Base-by-base conservation (phyloP, 2,888 invertebrate genomes). In the Diplolepis rosae region DNA sequence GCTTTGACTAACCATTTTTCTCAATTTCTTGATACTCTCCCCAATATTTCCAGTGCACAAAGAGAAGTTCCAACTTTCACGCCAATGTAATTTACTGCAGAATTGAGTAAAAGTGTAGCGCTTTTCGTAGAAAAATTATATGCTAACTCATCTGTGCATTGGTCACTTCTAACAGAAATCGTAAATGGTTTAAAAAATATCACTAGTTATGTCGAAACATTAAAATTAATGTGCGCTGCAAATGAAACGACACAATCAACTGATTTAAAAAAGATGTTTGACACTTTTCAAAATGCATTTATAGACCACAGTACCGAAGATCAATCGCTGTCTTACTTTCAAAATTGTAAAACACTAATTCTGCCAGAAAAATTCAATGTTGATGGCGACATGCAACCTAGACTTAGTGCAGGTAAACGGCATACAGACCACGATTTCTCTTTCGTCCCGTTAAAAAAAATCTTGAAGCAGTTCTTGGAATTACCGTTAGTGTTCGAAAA, bases 381-480 rank as follows among this genome's bases (percentile, higher is more conserved):
- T 24, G 30, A 68, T 32, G 30, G 45, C 15, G 68, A 28, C n/a
- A 74, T 72, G 35, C 66, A 71, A 42, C 18, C 73, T n/a, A 68
- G n/a, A 42, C 4, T 42, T n/a, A 42, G 39, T 42, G n/a, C 39
- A 42, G 22, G 22, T 48, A 27, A 50, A 22, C 4, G 50, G 50
- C 7, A 27, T 5, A 6, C 0, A 24, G 13, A 5, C 24, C 50
- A 50, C 50, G 13, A 50, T 24, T 50, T 24, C 5, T 50, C 50
- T 24, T 24, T 5, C 5, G 24, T 80, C 39, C 24, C 75, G 0
- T 45, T 76, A 30, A 73, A 69, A 69, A 15, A 42, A 1, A 61
- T 77, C 15, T 72, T 80, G 7, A 72, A 56, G 52, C 68, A 56
- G 27, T 76, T 78, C 65, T 66, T 80, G n/a, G 65, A 77, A 68